Percentiles rank a stretch among this genome's conserved stretches.
phyloP scores from a whole-genome alignment of 2,888 invertebrate genomes.

The Mimas tiliae region DNA sequence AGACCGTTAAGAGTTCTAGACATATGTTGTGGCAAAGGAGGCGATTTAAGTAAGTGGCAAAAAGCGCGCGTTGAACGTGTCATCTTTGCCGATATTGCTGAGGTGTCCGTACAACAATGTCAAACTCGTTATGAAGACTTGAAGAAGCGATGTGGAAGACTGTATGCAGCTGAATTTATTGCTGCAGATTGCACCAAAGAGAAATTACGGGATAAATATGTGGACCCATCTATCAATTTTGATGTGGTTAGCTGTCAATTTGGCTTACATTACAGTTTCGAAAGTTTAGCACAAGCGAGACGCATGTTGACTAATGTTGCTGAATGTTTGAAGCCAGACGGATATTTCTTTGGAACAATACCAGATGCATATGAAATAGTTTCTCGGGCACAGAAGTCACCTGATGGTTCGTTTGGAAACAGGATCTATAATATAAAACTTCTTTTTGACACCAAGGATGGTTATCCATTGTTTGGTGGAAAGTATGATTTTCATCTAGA shows the following conservation, averaged over 20 bases:
- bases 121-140: constrained; percentile 92
- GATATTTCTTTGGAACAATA: constrained; percentile 98
- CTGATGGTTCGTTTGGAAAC: constrained; percentile 89
- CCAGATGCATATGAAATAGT: constrained; percentile 97
- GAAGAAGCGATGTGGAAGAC: constrained; percentile 67
- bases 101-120: constrained; percentile 96
- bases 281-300: constrained; percentile 93
- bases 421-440: constrained; percentile 90
- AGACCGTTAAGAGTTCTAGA: constrained; percentile 91
- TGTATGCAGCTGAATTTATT: constrained; percentile 95
- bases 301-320: constrained; percentile 97
- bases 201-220: constrained; percentile 89
- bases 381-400: constrained; percentile 86
- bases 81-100: constrained; percentile 97
- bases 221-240: constrained; percentile 90
- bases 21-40: constrained; percentile 99
- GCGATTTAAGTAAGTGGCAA: constrained; percentile 98
- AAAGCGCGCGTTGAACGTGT: constrained; percentile 92
- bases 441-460: constrained; percentile 85
- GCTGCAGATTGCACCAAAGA: constrained; percentile 96
- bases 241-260: constrained; percentile 99
- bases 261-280: constrained; percentile 98
- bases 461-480: constrained; percentile 95
- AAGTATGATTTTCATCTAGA: constrained; percentile 98
- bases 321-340: constrained; percentile 94